Evolutionary conservation across 2,113 vertebrate genomes (phyloP), one percentile per base, ranked within the genome.

Genomic region (Chionodraco myersi): DNA sequence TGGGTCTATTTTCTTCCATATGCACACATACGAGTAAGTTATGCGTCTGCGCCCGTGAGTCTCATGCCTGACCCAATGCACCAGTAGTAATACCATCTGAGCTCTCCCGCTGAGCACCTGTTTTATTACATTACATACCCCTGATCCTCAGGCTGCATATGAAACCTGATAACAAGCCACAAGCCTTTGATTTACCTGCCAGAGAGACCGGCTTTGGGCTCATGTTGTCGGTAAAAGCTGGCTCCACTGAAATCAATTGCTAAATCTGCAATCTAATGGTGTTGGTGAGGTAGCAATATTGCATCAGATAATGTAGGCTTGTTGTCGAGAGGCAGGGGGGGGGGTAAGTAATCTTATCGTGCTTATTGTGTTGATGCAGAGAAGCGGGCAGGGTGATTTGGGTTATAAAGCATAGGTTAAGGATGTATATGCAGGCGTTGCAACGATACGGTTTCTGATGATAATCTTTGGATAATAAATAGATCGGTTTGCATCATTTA

Each of bases 61-160:
- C 82, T 78, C 3, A 6, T 1, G 70, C 18, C 54, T 52, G 75
- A 83, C 90, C 85, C 90, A 84, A 61, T 14, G 83, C 85, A 88
- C 81, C 80, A 77, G 74, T 23, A 53, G 85, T 91, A 92, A 92
- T 86, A 87, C 84, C 80, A 68, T 84, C 83, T 66, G 63, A 65
- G 80, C 69, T 79, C 79, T 86, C 86, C 83, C 72, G 44, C 78
- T 26, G 79, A 88, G 82, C 80, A 67, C 52, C 80, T 75, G 69
- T 83, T 93, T 92, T 92, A 92, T 86, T 85, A 70, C 81, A 80
- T 89, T 89, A 84, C 86, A 72, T 81, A 60, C 26, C 75, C 68
- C 76, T 72, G 83, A 90, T 92, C 88, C 89, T 88, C 87, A 10
- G 69, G 89, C 89, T 88, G 86, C 87, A 86, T 91, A 91, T 91